phyloP scores from a whole-genome alignment of 2,888 invertebrate genomes.

The Chironomus riparius region DNA sequence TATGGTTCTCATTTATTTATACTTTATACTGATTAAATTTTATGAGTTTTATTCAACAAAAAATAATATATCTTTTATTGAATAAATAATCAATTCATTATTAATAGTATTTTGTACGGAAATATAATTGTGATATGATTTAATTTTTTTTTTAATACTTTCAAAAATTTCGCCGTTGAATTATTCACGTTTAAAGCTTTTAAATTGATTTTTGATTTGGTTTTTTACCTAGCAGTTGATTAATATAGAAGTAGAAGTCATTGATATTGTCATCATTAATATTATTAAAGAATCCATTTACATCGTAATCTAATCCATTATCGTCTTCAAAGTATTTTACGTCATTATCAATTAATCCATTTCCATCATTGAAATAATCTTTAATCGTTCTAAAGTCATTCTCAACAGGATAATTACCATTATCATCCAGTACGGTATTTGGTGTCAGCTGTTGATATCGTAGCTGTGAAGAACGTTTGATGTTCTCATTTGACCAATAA shows the following conservation, averaged over 20 bases:
- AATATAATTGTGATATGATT: too few species aligned
- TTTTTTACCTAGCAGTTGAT: conserved; percentile 17
- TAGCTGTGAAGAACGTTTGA: conserved; percentile 12
- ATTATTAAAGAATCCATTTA: conserved; percentile 17
- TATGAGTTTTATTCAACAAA: too few species aligned
- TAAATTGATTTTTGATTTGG: conserved; percentile 17
- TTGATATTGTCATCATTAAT: conserved; percentile 26
- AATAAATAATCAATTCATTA: too few species aligned
- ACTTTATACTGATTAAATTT: too few species aligned
- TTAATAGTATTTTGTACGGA: background rate
- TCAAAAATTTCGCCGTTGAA: background rate
- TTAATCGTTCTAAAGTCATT: background rate
- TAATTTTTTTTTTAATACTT: too few species aligned
- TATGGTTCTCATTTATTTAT: too few species aligned
- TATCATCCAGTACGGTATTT: background rate
- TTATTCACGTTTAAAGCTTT: conserved; percentile 1
- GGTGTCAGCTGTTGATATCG: background rate
- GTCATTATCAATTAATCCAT: background rate
- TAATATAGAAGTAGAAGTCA: conserved; percentile 24
- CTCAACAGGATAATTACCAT: background rate
- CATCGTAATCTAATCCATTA: conserved; percentile 1
- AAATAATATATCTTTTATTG: too few species aligned
- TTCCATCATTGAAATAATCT: background rate
- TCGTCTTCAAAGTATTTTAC: background rate
- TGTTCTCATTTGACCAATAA: conserved; percentile 18